phyloP scores from a whole-genome alignment of 2,113 vertebrate species.

The Oreochromis spilurus region DNA sequence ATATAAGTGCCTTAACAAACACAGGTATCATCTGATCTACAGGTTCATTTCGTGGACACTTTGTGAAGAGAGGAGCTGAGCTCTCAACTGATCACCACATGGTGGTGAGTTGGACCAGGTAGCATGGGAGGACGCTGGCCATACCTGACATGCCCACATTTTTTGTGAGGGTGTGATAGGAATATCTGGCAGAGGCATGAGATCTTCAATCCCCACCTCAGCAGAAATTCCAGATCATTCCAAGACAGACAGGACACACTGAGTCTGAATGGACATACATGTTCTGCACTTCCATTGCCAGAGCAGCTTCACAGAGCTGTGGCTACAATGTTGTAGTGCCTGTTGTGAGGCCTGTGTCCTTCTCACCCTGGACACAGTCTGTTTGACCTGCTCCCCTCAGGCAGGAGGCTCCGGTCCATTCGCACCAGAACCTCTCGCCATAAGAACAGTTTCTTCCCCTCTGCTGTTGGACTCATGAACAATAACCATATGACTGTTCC shows the following conservation, averaged over 20 bases:
- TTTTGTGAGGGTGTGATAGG: background rate
- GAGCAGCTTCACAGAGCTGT: background rate
- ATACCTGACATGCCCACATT: background rate
- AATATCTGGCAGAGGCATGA: background rate
- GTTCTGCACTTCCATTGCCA: background rate
- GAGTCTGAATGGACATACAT: background rate
- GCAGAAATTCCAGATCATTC: background rate
- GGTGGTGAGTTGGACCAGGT: background rate
- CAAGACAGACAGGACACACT: background rate
- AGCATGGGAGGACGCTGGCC: background rate
- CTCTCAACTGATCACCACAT: background rate
- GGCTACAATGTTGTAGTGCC: background rate
- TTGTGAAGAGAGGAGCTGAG: background rate
- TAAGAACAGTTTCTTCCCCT: too few relatives aligned
- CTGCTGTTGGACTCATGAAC: too few relatives aligned
- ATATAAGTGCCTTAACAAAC: background rate
- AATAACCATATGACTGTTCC: too few relatives aligned
- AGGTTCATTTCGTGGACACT: background rate
- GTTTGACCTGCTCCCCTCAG: too few relatives aligned
- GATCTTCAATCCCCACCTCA: background rate
- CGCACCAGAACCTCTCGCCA: too few relatives aligned
- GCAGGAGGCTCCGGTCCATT: too few relatives aligned
- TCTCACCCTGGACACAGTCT: too few relatives aligned
- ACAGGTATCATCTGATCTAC: background rate
- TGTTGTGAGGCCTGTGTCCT: background rate